These are phyloP conservation scores for Apamea sordens DNA, from an alignment of 2,888 invertebrate genomes.

Conservation along the genomic window DNA sequence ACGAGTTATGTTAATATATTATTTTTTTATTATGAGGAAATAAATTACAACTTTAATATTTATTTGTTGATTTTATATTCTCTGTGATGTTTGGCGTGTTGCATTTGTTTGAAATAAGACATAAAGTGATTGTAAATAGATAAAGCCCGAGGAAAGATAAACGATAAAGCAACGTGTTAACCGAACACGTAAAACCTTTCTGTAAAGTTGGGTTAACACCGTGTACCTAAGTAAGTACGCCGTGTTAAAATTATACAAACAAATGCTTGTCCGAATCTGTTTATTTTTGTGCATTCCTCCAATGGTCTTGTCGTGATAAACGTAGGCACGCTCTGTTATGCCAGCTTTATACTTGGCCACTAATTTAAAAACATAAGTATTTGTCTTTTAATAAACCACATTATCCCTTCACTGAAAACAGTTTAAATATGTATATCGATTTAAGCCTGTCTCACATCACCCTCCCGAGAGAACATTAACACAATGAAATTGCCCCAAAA, in stretches of 20 bases:
- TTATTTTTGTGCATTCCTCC: not conserved
- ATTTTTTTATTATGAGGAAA: not conserved
- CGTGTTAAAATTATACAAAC: too few species aligned
- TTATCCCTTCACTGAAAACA: not conserved
- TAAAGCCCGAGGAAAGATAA: too few species aligned
- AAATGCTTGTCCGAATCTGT: not conserved
- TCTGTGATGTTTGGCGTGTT: not conserved
- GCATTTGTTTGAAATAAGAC: not conserved
- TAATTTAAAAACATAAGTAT: not conserved
- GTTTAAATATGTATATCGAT: not conserved
- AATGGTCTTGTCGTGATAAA: not conserved
- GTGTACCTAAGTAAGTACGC: not conserved
- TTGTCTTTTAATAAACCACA: not conserved
- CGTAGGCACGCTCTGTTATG: not conserved
- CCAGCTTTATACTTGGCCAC: not conserved
- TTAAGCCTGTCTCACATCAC: not conserved
- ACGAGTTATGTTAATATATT: not conserved
- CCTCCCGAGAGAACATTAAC: not conserved
- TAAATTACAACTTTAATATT: not conserved
- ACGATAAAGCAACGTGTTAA: too few species aligned
- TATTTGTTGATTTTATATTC: not conserved
- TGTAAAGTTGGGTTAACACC: not conserved
- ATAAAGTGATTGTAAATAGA: not conserved
- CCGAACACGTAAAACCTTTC: not conserved
- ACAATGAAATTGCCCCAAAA: slow-evolving; percentile 1